Base-by-base conservation (phyloP, 1,140 invertebrate species). In the Fopius arisanus region DNA sequence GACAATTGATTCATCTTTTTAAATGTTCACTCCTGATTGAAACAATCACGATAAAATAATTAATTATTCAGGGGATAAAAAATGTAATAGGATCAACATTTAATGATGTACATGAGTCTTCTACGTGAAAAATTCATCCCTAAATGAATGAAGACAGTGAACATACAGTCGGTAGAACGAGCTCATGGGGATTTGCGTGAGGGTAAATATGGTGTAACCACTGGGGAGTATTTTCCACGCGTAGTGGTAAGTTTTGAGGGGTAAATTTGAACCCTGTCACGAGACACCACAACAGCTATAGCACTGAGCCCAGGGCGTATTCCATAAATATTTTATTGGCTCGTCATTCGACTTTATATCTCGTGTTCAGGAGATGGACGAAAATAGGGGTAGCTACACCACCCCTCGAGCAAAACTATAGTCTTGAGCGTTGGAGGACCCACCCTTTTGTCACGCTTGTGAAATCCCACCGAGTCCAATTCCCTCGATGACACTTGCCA, bases 321-420 rank as follows among this genome's bases (percentile, higher is more conserved):
- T 82, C 81, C 78, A 84, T 85, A 88, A 88, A 87, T 88, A 86
- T 88, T 86, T 87, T 84, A 86, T 86, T 86, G 84, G 84, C 83
- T 81, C 83, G 81, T 86, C 82, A 81, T 83, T 81, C 80, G 80
- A 83, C 79, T 86, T 86, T 82, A 85, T 86, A 40, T 65, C 2
- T 33, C 26, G 5, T 65, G 26, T 70, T 28, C 68, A 28, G 48
- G 68, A 31, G 48, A 70, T 65, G 65, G 16, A 33, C 31, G 40
- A 33, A 33, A 65, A 65, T n/a, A 37, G 16, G 33, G 29, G 33
- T 40, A 29, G 3, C 23, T 16, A 3, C 16, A 23, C 10, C 63
- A 19, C 33, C 63, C 63, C 37, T 40, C 63, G 0, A 5, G 7
- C 63, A 10, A 66, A 33, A 33, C 23, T 26, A 29, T 59, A 26